phyloP scores from a whole-genome alignment of 2,888 invertebrate genomes.

The Eudemis profundana region DNA sequence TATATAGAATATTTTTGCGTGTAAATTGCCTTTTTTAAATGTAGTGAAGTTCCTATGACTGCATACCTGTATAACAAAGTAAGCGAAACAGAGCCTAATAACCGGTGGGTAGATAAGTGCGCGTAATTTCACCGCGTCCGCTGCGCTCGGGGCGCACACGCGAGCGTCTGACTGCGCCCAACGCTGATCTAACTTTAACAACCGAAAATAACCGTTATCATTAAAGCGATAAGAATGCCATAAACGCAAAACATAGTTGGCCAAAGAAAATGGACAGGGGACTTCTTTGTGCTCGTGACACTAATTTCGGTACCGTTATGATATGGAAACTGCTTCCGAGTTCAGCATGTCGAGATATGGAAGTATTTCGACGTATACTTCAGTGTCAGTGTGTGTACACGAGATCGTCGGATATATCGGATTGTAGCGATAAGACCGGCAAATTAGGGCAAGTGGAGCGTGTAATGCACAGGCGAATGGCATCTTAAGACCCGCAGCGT shows the following conservation, averaged over 20 bases:
- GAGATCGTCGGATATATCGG: neutral
- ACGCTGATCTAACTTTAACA: conserved; percentile 50
- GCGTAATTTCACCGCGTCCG: conserved; percentile 79
- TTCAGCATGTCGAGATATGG: conserved; percentile 56
- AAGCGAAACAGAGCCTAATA: conserved; percentile 68
- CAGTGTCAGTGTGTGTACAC: conserved; percentile 11
- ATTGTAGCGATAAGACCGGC: conserved; percentile 7
- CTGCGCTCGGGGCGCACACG: conserved; percentile 75
- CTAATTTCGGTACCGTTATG: conserved; percentile 73
- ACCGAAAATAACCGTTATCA: conserved; percentile 57
- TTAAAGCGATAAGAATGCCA: conserved; percentile 48
- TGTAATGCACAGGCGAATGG: conserved; percentile 62
- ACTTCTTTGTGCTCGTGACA: conserved; percentile 61
- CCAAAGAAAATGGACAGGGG: conserved; percentile 52
- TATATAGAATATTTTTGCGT: neutral
- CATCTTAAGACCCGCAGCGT: conserved; percentile 57
- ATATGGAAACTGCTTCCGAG: conserved; percentile 74
- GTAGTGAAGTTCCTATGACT: conserved; percentile 8
- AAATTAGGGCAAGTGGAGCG: conserved; percentile 46
- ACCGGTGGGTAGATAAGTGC: conserved; percentile 72
- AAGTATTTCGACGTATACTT: conserved; percentile 31
- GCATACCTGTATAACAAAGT: conserved; percentile 59
- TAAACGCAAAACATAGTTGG: conserved; percentile 44
- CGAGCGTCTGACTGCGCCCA: conserved; percentile 70
- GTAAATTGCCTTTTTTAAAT: neutral